These are phyloP conservation scores for Argyresthia albistria DNA, from an alignment of 2,888 invertebrate genomes.

Conservation along the genomic window DNA sequence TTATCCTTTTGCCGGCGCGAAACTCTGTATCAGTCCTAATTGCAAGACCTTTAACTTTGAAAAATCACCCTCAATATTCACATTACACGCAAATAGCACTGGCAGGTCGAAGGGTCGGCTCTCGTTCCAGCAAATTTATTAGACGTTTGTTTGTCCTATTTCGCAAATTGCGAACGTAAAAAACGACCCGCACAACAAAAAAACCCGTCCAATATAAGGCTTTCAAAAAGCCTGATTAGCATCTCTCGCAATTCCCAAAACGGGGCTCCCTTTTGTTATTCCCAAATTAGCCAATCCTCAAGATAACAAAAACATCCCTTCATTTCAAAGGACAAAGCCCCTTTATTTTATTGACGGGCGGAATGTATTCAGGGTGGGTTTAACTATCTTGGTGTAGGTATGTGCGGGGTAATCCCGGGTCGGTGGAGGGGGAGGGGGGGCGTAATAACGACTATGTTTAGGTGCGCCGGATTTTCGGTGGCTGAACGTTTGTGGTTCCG, in stretches of 20 bases:
- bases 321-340: conserved; percentile 56
- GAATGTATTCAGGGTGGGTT: conserved; percentile 62
- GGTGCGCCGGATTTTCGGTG: conserved; percentile 5
- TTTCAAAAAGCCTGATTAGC: conserved; percentile 55
- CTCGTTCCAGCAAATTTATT: conserved; percentile 23
- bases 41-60: conserved; percentile 4
- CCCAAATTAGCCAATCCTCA: conserved; percentile 73
- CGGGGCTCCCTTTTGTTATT: conserved; percentile 63
- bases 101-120: conserved; percentile 1
- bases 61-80: conserved; percentile 2
- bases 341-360: conserved; percentile 54
- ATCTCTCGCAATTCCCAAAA: conserved; percentile 52
- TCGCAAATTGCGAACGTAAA: conserved; percentile 31
- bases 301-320: conserved; percentile 72
- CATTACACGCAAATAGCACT: background rate
- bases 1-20: too few species aligned
- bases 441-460: background rate
- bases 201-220: background rate
- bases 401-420: background rate
- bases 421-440: conserved; percentile 17
- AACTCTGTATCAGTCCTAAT: background rate
- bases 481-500: background rate
- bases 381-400: conserved; percentile 61
- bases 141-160: conserved; percentile 24
- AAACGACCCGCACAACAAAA: conserved; percentile 11